Evolutionary conservation across 2,888 invertebrate species (phyloP).

Genomic region (Oscheius sp.): DNA sequence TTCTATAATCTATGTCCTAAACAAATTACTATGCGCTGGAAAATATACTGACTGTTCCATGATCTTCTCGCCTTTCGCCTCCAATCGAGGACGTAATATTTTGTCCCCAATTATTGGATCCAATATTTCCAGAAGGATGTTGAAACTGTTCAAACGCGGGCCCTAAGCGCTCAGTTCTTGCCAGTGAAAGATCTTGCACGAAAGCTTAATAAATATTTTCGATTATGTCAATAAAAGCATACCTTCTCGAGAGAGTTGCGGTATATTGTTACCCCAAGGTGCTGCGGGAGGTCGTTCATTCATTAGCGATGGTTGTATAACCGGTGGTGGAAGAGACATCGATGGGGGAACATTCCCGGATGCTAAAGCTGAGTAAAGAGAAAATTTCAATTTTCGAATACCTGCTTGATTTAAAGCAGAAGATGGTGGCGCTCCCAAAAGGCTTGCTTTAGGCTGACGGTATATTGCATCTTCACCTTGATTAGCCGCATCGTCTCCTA

Average conservation of each 20-base stretch:
- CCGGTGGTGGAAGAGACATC: conserved; percentile 12
- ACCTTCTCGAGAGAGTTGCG: conserved; percentile 26
- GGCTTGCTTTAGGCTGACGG: conserved; percentile 38
- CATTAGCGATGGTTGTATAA: conserved; percentile 1
- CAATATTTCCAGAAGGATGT: background rate
- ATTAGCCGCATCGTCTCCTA: conserved; percentile 22
- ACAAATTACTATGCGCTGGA: background rate
- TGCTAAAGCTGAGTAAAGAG: background rate
- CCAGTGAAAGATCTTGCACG: conserved; percentile 19
- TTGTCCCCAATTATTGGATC: background rate
- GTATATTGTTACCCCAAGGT: background rate
- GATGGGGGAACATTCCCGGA: background rate
- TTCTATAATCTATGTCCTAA: conserved; percentile 40
- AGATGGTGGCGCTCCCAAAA: conserved; percentile 44
- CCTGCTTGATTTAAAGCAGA: conserved; percentile 36
- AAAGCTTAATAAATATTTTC: background rate
- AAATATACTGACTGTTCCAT: conserved; percentile 4
- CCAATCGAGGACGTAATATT: background rate
- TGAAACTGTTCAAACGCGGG: conserved; percentile 20
- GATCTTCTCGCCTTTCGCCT: background rate
- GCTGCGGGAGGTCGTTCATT: background rate
- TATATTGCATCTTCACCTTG: conserved; percentile 23
- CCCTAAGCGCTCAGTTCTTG: conserved; percentile 12
- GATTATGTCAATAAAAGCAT: no score
- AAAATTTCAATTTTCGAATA: background rate